Percentiles rank a stretch among this genome's conserved stretches.
phyloP scores from a whole-genome alignment of 2,113 vertebrate genomes.

The Coptodon rendalli region DNA sequence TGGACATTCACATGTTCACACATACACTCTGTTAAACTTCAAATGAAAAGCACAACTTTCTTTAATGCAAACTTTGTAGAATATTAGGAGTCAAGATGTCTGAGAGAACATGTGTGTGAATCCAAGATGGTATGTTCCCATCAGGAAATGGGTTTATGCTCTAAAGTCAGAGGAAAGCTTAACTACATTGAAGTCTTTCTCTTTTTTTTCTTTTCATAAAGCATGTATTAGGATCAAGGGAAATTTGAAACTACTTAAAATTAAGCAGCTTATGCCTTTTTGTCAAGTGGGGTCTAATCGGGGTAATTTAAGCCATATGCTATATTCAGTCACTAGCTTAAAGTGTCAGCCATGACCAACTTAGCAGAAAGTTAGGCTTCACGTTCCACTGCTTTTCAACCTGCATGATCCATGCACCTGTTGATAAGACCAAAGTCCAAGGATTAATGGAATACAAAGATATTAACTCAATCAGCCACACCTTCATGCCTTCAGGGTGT shows the following conservation, averaged over 20 bases:
- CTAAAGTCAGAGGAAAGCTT: slow-evolving; percentile 28
- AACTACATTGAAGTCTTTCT: slow-evolving; percentile 8
- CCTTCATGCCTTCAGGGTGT: not conserved
- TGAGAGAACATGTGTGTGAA: not conserved
- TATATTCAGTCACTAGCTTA: slow-evolving; percentile 48
- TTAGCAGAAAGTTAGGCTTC: slow-evolving; percentile 43
- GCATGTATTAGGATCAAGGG: slow-evolving; percentile 51
- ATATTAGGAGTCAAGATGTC: not conserved
- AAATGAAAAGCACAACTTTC: not conserved
- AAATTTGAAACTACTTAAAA: slow-evolving; percentile 61
- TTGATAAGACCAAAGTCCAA: slow-evolving; percentile 14
- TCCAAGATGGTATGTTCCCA: not conserved
- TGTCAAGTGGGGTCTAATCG: slow-evolving; percentile 57
- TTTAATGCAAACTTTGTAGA: not conserved
- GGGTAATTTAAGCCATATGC: slow-evolving; percentile 60
- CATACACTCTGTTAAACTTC: not conserved
- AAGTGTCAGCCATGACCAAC: slow-evolving; percentile 60
- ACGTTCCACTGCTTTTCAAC: not conserved
- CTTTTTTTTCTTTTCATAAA: slow-evolving; percentile 1
- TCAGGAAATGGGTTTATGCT: slow-evolving; percentile 17
- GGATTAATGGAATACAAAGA: not conserved
- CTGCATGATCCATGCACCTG: slow-evolving; percentile 22
- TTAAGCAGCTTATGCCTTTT: slow-evolving; percentile 67
- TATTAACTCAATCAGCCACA: not conserved
- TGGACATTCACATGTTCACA: not conserved